These are phyloP conservation scores for Lota lota DNA, from an alignment of 2,113 vertebrate genomes.

Conservation along the genomic window DNA sequence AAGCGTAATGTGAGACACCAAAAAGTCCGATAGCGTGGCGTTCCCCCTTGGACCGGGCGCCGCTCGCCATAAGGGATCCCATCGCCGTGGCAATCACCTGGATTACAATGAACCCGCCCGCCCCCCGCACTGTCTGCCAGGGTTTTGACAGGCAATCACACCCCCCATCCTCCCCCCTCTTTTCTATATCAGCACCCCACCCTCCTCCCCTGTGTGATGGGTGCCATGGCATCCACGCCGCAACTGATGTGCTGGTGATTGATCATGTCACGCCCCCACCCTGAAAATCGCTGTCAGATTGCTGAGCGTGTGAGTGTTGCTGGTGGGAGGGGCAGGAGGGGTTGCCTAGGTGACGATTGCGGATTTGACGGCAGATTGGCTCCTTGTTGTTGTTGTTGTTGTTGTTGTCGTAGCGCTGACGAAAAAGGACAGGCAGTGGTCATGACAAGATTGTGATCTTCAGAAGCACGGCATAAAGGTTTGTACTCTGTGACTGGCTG, in stretches of 20 bases:
- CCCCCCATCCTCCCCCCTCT: conserved; percentile 37
- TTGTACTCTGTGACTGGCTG: conserved; percentile 12
- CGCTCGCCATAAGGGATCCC: not conserved
- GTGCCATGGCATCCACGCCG: conserved; percentile 9
- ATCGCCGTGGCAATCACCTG: conserved; percentile 44
- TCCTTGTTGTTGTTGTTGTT: no score
- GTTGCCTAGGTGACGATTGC: no score
- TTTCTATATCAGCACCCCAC: not conserved
- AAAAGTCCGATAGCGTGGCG: not conserved
- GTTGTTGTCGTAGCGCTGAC: no score
- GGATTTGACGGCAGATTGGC: no score
- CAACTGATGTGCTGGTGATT: conserved; percentile 32
- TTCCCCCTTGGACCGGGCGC: not conserved
- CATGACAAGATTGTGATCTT: no score
- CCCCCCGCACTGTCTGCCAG: conserved; percentile 26
- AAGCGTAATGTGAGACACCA: no score
- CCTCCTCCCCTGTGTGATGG: not conserved
- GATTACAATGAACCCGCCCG: conserved; percentile 38
- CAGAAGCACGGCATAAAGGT: no score
- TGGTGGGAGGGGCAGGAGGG: no score
- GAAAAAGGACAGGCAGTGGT: no score
- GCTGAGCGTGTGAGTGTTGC: no score
- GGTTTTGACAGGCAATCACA: conserved; percentile 63
- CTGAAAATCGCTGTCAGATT: conserved; percentile 21
- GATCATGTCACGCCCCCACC: conserved; percentile 38